Percentiles rank a stretch among this genome's conserved stretches.
phyloP scores from a whole-genome alignment of 2,797 vertebrate genomes.

The Rhynchonycteris naso region DNA sequence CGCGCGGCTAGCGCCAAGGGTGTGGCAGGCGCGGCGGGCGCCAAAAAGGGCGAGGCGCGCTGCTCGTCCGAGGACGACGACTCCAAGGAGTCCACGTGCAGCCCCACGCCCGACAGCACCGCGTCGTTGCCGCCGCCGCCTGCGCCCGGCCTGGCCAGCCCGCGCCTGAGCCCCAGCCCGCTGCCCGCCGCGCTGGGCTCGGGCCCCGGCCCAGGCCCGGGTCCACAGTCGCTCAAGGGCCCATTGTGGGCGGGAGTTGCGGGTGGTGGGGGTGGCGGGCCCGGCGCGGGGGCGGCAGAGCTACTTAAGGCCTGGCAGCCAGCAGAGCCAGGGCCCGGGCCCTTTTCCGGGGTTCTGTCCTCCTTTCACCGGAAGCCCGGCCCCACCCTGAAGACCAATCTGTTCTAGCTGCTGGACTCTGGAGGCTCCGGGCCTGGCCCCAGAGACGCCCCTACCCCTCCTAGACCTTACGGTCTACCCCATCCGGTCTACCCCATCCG shows the following conservation, averaged over 20 bases:
- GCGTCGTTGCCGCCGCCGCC: conserved; percentile 93
- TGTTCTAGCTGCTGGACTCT: conserved; percentile 89
- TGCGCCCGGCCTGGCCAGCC: conserved; percentile 91
- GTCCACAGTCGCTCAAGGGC: conserved; percentile 91
- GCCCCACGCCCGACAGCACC: conserved; percentile 97
- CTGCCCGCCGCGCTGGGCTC: conserved; percentile 84
- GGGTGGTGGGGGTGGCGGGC: conserved; percentile 88
- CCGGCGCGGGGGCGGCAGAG: conserved; percentile 89
- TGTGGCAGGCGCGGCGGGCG: conserved; percentile 80
- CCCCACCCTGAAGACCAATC: conserved; percentile 92
- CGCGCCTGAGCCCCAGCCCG: conserved; percentile 94
- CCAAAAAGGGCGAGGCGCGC: conserved; percentile 91
- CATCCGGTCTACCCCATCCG: background rate
- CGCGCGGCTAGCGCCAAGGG: conserved; percentile 94
- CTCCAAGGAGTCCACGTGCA: conserved; percentile 97
- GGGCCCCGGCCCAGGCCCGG: conserved; percentile 78
- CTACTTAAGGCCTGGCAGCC: conserved; percentile 97
- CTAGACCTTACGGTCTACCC: conserved; percentile 37
- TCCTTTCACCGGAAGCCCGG: conserved; percentile 97
- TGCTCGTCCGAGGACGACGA: conserved; percentile 96
- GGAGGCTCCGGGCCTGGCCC: conserved; percentile 47
- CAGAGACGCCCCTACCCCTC: background rate
- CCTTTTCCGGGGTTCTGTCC: conserved; percentile 96
- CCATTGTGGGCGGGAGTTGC: conserved; percentile 93
- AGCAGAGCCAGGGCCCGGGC: conserved; percentile 93